phyloP scores from a whole-genome alignment of 2,797 vertebrate species.

The Heliangelus exortis region DNA sequence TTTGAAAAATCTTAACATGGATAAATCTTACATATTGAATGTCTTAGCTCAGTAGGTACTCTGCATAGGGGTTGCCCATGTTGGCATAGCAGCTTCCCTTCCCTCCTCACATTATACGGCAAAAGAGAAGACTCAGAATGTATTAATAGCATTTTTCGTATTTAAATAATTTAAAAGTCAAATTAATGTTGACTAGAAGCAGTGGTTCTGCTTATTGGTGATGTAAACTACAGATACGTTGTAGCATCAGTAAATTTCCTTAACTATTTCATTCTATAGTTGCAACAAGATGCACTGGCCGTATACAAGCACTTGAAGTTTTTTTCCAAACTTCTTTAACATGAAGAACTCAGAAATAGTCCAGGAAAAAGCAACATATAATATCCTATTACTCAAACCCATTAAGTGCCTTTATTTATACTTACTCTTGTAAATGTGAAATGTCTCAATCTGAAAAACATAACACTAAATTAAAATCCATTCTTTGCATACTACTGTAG shows the following conservation, averaged over 20 bases:
- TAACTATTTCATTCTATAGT: not conserved
- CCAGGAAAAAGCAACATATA: not conserved
- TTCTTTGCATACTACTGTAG: not conserved
- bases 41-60: not conserved
- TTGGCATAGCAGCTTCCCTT: not conserved
- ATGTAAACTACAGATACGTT: not conserved
- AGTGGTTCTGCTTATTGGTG: not conserved
- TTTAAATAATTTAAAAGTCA: not conserved
- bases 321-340: not conserved
- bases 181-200: not conserved
- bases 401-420: not conserved
- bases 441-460: not conserved
- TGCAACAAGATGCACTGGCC: not conserved
- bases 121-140: not conserved
- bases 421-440: not conserved
- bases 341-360: not conserved
- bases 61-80: not conserved
- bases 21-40: not conserved
- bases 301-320: not conserved
- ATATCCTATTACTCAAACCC: not conserved
- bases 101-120: not conserved
- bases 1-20: not conserved
- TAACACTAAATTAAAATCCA: not conserved
- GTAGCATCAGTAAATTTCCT: not conserved
- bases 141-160: not conserved